These are phyloP conservation scores for Hyposmocoma kahamanoa DNA, from an alignment of 1,140 invertebrate genomes.

Conservation along the genomic window DNA sequence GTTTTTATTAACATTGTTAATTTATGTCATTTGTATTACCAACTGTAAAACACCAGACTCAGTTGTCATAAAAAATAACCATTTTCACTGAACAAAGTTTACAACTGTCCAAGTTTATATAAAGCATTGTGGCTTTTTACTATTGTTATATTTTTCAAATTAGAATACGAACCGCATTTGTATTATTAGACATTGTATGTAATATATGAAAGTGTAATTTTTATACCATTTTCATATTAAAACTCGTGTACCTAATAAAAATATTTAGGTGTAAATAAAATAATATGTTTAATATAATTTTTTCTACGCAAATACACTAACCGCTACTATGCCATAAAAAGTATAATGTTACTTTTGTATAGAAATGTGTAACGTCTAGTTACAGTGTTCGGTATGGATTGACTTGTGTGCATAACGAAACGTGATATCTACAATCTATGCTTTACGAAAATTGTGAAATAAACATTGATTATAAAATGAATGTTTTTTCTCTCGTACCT, in stretches of 20 bases:
- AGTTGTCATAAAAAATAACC: neutral
- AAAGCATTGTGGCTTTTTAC: constrained; percentile 61
- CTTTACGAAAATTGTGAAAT: constrained; percentile 72
- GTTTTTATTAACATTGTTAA: too few relatives aligned
- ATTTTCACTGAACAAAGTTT: neutral
- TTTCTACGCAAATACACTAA: constrained; percentile 69
- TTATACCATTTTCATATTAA: constrained; percentile 73
- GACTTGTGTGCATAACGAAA: constrained; percentile 70
- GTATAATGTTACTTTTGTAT: constrained; percentile 65
- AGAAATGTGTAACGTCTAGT: constrained; percentile 53
- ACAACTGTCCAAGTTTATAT: constrained; percentile 37
- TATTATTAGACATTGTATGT: constrained; percentile 65
- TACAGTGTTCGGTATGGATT: constrained; percentile 64
- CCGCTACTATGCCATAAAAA: constrained; percentile 60
- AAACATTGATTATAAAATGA: constrained; percentile 62
- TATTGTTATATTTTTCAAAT: constrained; percentile 71
- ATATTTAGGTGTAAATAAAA: constrained; percentile 69
- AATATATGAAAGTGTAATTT: constrained; percentile 70
- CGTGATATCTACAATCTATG: constrained; percentile 73
- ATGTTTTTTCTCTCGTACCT: constrained; percentile 13
- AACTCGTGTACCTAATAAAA: constrained; percentile 71
- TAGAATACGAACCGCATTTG: constrained; percentile 64
- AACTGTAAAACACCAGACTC: neutral
- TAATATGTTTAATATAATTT: constrained; percentile 70
- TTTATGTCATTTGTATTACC: too few relatives aligned